Evolutionary conservation across 2,888 invertebrate genomes (phyloP).

Genomic region (Crioceris asparagi): DNA sequence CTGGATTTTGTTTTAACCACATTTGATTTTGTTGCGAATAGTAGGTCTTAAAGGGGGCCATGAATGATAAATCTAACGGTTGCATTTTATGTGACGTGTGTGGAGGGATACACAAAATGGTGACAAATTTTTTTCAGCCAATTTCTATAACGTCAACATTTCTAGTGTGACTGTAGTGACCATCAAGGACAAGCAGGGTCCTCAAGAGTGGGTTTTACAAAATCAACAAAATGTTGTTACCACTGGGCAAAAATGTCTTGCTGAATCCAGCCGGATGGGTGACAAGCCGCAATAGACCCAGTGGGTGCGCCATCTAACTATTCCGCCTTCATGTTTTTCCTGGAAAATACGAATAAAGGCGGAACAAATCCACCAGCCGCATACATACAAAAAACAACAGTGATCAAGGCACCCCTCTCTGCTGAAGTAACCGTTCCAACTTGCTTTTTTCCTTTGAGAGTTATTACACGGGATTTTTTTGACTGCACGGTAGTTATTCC

Average conservation of each 20-base stretch:
- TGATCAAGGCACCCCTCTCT: constrained; percentile 14
- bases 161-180: background rate
- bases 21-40: constrained; percentile 6
- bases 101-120: constrained; percentile 29
- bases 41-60: constrained; percentile 12
- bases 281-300: constrained; percentile 21
- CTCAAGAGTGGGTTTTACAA: too few species aligned
- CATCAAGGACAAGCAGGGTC: too few species aligned
- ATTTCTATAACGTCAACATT: too few species aligned
- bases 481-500: constrained; percentile 3
- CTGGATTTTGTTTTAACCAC: constrained; percentile 7
- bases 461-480: constrained; percentile 15
- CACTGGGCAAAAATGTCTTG: constrained; percentile 15
- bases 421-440: constrained; percentile 19
- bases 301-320: constrained; percentile 27
- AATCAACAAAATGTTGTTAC: constrained; percentile 16
- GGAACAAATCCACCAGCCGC: constrained; percentile 14
- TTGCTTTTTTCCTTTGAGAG: constrained; percentile 22
- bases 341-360: constrained; percentile 10
- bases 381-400: constrained; percentile 12
- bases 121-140: constrained; percentile 15
- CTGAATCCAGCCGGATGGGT: constrained; percentile 18
- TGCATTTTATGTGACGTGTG: constrained; percentile 21
- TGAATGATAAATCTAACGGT: constrained; percentile 10
- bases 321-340: constrained; percentile 22